Evolutionary conservation across 2,797 vertebrate species (phyloP), one percentile per base, ranked within the genome.

Genomic region (Anas acuta): DNA sequence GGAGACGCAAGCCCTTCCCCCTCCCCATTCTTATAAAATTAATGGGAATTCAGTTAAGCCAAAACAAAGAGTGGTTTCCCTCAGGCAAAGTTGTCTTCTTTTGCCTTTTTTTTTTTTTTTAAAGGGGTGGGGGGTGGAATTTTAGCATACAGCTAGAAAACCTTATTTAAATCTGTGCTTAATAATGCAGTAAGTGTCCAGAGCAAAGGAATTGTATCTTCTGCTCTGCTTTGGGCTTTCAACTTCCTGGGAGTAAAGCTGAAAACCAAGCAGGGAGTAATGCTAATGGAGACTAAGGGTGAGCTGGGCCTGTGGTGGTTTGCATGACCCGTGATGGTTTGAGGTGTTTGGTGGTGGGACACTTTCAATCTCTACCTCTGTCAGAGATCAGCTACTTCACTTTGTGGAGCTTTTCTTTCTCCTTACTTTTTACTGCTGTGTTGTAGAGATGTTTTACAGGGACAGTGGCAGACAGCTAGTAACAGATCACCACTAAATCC

Each of bases 61-160:
- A 96, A 96, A 96, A 92, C 82, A 96, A 90, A 97, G 89, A 97
- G 89, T 79, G 33, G 73, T 85, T 94, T 95, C 90, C 95, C 78
- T 90, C 70, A 84, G 94, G 92, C 90, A 78, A 95, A 95, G 61
- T 39, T 90, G 53, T 67, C 60, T 67, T 86, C 37, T 5, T 37
- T 28, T 56, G 35, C 33, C 9, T 32, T 30, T 22, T 54, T 71
- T 54, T 54, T 54, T 72, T 47, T 71, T 54, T 54, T 54, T 72
- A 22, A 60, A 67, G 58, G 20, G 15, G 7, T 12, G 21, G 11
- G 21, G 21, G 47, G 11, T 22, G 8, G 13, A 23, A 0, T 88
- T 93, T 95, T 91, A 94, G 64, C 85, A 60, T 87, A 82, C 54
- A 32, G 89, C 81, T 76, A 92, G 84, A 78, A 93, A 92, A 76